phyloP scores from a whole-genome alignment of 92 coral and sea anemone species.

The Epizoanthus fatuus region DNA sequence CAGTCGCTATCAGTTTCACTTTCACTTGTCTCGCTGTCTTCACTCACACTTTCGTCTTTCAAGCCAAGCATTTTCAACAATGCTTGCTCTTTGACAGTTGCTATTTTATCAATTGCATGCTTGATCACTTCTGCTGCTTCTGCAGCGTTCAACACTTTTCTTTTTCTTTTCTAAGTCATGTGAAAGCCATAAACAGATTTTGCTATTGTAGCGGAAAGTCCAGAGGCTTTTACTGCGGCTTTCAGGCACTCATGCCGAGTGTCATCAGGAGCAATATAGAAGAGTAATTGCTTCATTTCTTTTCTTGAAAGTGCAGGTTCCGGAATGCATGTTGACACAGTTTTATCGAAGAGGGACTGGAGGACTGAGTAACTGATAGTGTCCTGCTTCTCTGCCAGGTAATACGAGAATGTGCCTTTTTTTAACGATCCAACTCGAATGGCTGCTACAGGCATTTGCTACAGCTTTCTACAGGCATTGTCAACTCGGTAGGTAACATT shows the following conservation, averaged over 20 bases:
- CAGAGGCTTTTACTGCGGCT: constrained; percentile 33
- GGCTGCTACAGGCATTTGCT: constrained; percentile 53
- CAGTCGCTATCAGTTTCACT: constrained; percentile 57
- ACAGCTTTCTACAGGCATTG: constrained; percentile 67
- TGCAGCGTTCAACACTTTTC: constrained; percentile 24
- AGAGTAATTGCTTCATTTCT: constrained; percentile 22
- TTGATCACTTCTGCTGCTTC: constrained; percentile 61
- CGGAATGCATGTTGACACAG: not conserved
- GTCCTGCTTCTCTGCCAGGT: constrained; percentile 39
- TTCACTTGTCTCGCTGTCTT: constrained; percentile 53
- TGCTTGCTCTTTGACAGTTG: constrained; percentile 63
- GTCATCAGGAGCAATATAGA: constrained; percentile 20
- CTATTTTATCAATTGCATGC: constrained; percentile 54
- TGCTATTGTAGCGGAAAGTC: constrained; percentile 17
- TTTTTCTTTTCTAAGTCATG: constrained; percentile 13
- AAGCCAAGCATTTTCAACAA: constrained; percentile 52
- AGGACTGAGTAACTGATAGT: constrained; percentile 23
- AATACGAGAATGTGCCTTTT: constrained; percentile 43
- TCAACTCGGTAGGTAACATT: constrained; percentile 48
- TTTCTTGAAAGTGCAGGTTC: constrained; percentile 30
- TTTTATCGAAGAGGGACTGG: constrained; percentile 42
- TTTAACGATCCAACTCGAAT: constrained; percentile 49
- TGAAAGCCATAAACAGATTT: constrained; percentile 25
- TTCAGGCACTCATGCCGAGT: constrained; percentile 16
- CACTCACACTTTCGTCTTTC: constrained; percentile 23